Percentiles rank a stretch among this genome's conserved stretches.
phyloP scores from a whole-genome alignment of 2,888 invertebrate species.

The Cheilosia grossa region DNA sequence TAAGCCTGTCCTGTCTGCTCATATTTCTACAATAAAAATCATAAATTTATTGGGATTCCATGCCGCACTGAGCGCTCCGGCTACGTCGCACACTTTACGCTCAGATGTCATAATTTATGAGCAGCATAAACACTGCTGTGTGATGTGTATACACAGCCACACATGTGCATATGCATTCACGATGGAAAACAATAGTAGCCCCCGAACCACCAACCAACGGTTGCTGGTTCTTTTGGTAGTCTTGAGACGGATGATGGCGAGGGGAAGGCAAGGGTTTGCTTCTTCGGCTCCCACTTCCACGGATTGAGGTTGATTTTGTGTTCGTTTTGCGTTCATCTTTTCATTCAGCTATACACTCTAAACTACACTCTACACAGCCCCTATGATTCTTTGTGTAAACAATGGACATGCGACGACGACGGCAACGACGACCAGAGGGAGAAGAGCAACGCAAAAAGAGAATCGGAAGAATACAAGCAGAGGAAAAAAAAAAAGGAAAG shows the following conservation, averaged over 20 bases:
- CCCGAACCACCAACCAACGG: not conserved
- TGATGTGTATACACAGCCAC: slow-evolving; percentile 37
- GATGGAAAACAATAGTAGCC: slow-evolving; percentile 18
- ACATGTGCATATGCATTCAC: slow-evolving; percentile 23
- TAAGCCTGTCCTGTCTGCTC: slow-evolving; percentile 19
- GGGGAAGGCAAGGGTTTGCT: slow-evolving; percentile 44
- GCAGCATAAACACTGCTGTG: slow-evolving; percentile 62
- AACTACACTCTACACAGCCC: not conserved
- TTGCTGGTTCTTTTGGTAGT: slow-evolving; percentile 6
- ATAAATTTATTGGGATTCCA: slow-evolving; percentile 58
- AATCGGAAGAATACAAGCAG: slow-evolving; percentile 7
- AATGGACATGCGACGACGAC: slow-evolving; percentile 34
- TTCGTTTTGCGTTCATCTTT: slow-evolving; percentile 22
- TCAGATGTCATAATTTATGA: slow-evolving; percentile 67
- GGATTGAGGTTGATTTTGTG: slow-evolving; percentile 52
- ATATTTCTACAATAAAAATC: slow-evolving; percentile 59
- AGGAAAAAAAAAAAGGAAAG: not conserved
- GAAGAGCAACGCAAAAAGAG: slow-evolving; percentile 3
- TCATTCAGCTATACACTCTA: not conserved
- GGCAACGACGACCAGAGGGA: not conserved
- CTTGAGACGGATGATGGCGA: slow-evolving; percentile 9
- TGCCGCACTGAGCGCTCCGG: not conserved
- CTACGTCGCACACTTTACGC: slow-evolving; percentile 55
- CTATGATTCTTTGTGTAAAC: slow-evolving; percentile 58
- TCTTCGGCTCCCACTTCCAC: slow-evolving; percentile 13